Percentiles rank a stretch among this genome's conserved stretches.
Conservation (phyloP, 2,888 invertebrate genomes). For the Schizotus pectinicornis region DNA sequence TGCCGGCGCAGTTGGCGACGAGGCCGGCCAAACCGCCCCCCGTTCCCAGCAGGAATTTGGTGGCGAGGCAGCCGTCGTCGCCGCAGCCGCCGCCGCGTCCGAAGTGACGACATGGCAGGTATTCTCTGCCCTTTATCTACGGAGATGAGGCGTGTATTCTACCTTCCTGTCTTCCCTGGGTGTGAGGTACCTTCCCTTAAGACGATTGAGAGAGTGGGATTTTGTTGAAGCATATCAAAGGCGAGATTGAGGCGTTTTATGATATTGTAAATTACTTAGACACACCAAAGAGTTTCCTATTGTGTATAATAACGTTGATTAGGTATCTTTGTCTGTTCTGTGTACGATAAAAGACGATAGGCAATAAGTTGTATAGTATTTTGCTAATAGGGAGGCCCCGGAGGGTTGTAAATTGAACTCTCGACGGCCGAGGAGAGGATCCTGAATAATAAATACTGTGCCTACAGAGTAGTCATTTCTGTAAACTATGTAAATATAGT, state of each 20-base stretch:
- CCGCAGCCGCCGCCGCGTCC: conserved; percentile 58
- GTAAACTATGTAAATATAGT: conserved; percentile 27
- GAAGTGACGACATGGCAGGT: conserved; percentile 55
- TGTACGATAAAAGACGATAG: conserved; percentile 5
- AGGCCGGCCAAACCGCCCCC: conserved; percentile 59
- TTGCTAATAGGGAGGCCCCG: conserved; percentile 1
- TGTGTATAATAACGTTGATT: conserved; percentile 13
- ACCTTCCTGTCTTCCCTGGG: conserved; percentile 57
- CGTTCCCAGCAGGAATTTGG: conserved; percentile 63
- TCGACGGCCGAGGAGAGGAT: background rate
- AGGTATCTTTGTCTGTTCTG: background rate
- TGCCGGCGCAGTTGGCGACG: conserved; percentile 50
- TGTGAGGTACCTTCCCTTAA: conserved; percentile 31
- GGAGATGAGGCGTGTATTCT: conserved; percentile 50
- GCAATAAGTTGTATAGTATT: conserved; percentile 15
- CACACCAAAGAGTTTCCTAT: conserved; percentile 28
- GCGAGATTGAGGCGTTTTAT: conserved; percentile 19
- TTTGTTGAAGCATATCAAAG: conserved; percentile 1
- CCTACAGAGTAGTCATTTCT: conserved; percentile 37
- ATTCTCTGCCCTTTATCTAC: conserved; percentile 55
- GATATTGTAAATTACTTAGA: conserved; percentile 30
- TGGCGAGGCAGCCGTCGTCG: conserved; percentile 56
- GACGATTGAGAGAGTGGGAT: conserved; percentile 4
- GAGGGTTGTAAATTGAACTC: conserved; percentile 2
- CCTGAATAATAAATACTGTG: conserved; percentile 38